Base-by-base conservation (phyloP, 2,797 vertebrate species). In the Epinephelus awoara region DNA sequence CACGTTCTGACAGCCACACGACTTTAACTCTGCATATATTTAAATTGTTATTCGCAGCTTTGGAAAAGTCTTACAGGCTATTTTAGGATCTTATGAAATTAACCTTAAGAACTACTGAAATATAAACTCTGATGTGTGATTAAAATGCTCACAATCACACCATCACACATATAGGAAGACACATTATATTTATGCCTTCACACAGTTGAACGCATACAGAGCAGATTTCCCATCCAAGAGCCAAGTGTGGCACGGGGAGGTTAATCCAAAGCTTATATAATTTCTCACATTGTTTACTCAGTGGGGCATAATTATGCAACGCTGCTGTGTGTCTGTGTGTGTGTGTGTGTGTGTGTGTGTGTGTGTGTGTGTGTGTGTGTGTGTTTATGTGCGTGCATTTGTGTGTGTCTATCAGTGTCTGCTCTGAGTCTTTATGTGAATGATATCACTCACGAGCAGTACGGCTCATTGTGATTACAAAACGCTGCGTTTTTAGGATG, bases 211-310 rank as follows among this genome's bases (percentile, higher is more conserved):
- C 69, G 29, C 61, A 67, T 15, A 54, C 61, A 38, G 63, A 69
- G 70, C 25, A 66, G 58, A 61, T 71, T 69, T 25, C 59, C 46
- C 62, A 52, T 80, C 63, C 12, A 10, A 67, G 58, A 23, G 71
- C 70, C 72, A 76, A 87, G 77, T 82, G 77, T 73, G 75, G 65
- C 73, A 65, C 71, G 51, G 62, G 42, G 72, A 76, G 79, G 78
- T 85, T 87, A 82, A 85, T 85, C 80, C 72, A 23, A 6, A 21
- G 50, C 51, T 89, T 89, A 87, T 84, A 70, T 86, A 57, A 87
- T 82, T 84, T 67, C 58, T 75, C 69, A 42, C 58, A 79, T 66
- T 13, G 18, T 83, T 84, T 83, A 74, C 81, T 83, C 86, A 70
- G 83, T 50, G 29, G 84, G 75, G 55, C 21, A 63, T 77, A 81